A percentile compares a stretch with the other conserved stretches of the same genome.
Conservation (phyloP, 2,888 invertebrate species). For the Digitonthophagus gazella region DNA sequence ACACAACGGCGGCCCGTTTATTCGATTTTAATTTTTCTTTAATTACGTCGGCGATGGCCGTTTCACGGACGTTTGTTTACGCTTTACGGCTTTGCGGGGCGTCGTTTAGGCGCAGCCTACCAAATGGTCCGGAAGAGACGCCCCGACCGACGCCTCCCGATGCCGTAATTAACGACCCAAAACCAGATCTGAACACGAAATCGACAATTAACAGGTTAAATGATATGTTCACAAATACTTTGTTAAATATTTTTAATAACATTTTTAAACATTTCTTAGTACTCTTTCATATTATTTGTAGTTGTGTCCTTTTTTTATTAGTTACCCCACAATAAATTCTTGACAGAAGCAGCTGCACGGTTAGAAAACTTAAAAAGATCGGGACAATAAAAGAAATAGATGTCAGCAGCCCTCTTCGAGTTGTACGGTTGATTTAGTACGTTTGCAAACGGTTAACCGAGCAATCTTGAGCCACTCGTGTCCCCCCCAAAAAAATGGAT, state of each 20-base stretch:
- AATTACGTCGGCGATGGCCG: constrained; percentile 3
- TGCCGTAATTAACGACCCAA: neutral
- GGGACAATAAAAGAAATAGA: neutral
- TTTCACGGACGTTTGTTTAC: neutral
- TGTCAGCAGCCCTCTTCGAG: neutral
- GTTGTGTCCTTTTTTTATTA: no score
- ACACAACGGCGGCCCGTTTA: constrained; percentile 6
- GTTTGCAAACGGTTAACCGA: neutral
- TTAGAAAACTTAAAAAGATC: neutral
- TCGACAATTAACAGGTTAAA: neutral
- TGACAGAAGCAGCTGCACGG: neutral
- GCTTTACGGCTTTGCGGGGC: neutral
- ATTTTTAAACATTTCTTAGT: no score
- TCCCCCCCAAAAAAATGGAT: neutral
- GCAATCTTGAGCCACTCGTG: neutral
- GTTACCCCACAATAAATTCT: neutral
- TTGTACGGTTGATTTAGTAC: neutral
- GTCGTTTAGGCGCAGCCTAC: neutral
- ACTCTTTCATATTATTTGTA: no score
- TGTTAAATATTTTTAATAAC: neutral
- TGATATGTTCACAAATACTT: neutral
- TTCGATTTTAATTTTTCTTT: constrained; percentile 18
- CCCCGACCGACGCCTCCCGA: constrained; percentile 10
- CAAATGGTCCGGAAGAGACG: neutral
- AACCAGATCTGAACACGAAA: neutral